Evolutionary conservation across 2,888 invertebrate species (phyloP), one percentile per base, ranked within the genome.

Genomic region (Dryadula phaetusa): DNA sequence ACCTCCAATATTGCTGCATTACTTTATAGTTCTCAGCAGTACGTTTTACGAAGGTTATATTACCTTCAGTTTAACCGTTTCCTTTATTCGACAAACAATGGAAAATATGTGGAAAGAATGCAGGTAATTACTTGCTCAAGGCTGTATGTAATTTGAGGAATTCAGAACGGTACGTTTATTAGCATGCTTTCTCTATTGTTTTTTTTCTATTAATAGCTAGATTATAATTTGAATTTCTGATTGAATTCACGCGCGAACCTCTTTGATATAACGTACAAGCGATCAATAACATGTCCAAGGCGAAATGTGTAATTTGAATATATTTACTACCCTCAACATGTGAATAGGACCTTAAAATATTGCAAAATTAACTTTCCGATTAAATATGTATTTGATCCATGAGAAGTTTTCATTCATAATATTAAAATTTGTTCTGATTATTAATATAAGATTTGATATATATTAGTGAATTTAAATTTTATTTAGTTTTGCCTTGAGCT

Each of bases 101-200:
- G 32, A 64, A 58, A 46, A 54, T n/a, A 18, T 46, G 47, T 64
- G 44, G 25, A 49, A 46, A 18, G 32, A 62, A 63, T 44, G 44
- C 56, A 18, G 49, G 47, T 64, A 70, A 70, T 68, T 42, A 68
- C 37, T 37, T 62, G 56, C 56, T 56, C 65, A 56, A 66, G 63
- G 70, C 20, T 47, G 18, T 20, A 28, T 49, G 25, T 20, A 28
- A 47, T 16, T 25, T 46, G 22, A 53, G 49, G 62, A 16, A 53
- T 56, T 37, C 12, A 22, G 40, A 40, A n/a, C 40, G 8, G 2
- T 12, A 4, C 2, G 20, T 37, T 56, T 37, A 25, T 25, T 49
- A 14, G n/a, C 8, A 22, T 7, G 22, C 0, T 25, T 56, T 22
- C 22, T 20, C 14, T 46, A 12, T 20, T 1, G 20, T 14, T 6